These are phyloP conservation scores for Rhynchonycteris naso DNA, from an alignment of 2,797 vertebrate species.

Conservation along the genomic window DNA sequence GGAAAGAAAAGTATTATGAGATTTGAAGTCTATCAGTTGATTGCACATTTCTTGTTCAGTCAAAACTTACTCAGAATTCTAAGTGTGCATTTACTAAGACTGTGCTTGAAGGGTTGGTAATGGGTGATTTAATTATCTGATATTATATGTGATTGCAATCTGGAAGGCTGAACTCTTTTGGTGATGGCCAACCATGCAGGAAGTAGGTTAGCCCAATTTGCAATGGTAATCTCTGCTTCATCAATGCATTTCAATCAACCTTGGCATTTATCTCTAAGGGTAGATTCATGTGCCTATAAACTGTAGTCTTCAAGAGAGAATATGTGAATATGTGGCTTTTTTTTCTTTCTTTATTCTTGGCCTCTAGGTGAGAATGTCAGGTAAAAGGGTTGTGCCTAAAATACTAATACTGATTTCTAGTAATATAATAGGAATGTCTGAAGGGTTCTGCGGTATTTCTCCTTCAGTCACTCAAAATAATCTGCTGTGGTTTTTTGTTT, in stretches of 20 bases:
- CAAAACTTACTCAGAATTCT: slow-evolving; percentile 63
- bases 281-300: not conserved
- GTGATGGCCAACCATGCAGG: slow-evolving; percentile 48
- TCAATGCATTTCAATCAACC: slow-evolving; percentile 50
- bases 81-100: slow-evolving; percentile 61
- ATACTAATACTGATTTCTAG: not conserved
- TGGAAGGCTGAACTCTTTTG: slow-evolving; percentile 64
- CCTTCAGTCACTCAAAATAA: not conserved
- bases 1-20: slow-evolving; percentile 49
- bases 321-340: not conserved
- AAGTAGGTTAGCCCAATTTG: slow-evolving; percentile 65
- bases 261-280: slow-evolving; percentile 42
- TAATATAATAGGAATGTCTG: not conserved
- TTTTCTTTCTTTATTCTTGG: not conserved
- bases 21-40: slow-evolving; percentile 66
- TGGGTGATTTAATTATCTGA: slow-evolving; percentile 61
- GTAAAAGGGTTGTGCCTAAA: not conserved
- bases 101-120: slow-evolving; percentile 50
- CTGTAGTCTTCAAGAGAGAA: not conserved
- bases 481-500: too few species aligned
- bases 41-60: slow-evolving; percentile 63
- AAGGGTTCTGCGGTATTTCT: not conserved
- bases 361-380: not conserved
- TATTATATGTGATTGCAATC: slow-evolving; percentile 62
- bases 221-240: slow-evolving; percentile 58